Base-by-base conservation (phyloP, 2,888 invertebrate species). In the Nineta flava region DNA sequence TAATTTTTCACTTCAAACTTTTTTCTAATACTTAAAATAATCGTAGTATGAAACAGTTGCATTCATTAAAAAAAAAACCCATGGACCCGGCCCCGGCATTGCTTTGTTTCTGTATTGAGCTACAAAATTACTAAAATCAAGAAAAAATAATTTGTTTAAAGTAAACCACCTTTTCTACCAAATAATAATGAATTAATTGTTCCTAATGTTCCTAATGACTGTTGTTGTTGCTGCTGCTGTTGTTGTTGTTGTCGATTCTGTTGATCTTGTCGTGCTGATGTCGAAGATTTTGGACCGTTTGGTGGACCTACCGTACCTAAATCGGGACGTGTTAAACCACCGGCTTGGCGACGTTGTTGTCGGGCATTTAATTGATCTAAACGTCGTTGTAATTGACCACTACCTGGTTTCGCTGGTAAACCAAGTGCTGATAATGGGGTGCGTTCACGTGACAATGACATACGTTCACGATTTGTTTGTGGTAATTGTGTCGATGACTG, bases 121-220 rank as follows among this genome's bases (percentile, higher is more conserved):
- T 26, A 26, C 26, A 26, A 26, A 5, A 26, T 26, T 26, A 26
- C 26, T 26, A 26, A 7, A 26, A 19, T 4, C 3, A 19, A 26
- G 7, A 26, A 38, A 38, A 47, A 32, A 35, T 26, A 34, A 47
- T 26, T 6, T n/a, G n/a, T 47, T 56, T 79, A 82, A 59, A 87
- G 76, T 58, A 87, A 73, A 48, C 88, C 90, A 47, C 90, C 90
- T 62, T 90, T 90, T 53, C 90, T 74, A 35, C 88, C 88, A 66
- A 90, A 90, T 47, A 88, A 70, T 58, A 87, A 69, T 51, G 83
- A 79, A 67, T 85, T 84, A 55, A 87, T 77, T 43, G 85, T 84
- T 51, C 87, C 87, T 34, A 87, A 72, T 47, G 81, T 73, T 45
- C 55, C 54, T 47, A 53, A 49, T 3, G 62, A 57, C 9, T 59